A percentile compares a stretch with the other conserved stretches of the same genome.
phyloP scores from a whole-genome alignment of 2,888 invertebrate species.

The Phalera bucephala region DNA sequence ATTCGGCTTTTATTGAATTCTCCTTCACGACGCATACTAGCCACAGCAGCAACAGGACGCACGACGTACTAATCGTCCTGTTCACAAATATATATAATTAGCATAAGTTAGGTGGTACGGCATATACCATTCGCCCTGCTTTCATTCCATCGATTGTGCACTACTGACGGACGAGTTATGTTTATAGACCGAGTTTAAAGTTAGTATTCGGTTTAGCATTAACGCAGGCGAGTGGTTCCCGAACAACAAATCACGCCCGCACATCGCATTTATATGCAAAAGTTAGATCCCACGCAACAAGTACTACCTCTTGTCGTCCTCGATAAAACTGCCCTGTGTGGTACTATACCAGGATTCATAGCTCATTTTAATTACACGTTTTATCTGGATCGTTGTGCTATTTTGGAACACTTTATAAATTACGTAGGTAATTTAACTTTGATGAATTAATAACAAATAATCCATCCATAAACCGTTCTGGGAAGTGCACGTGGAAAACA shows the following conservation, averaged over 20 bases:
- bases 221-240: conserved; percentile 43
- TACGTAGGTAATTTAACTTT: too few species aligned
- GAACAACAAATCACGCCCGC: conserved; percentile 58
- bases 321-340: conserved; percentile 26
- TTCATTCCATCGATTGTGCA: conserved; percentile 8
- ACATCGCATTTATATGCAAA: conserved; percentile 56
- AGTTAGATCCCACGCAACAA: conserved; percentile 66
- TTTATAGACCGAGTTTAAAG: conserved; percentile 16
- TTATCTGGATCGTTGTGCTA: conserved; percentile 26
- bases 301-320: conserved; percentile 56
- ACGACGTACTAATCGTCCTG: too few species aligned
- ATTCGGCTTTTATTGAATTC: too few species aligned
- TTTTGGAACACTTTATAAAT: conserved; percentile 9
- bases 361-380: conserved; percentile 17
- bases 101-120: too few species aligned
- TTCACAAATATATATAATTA: too few species aligned
- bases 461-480: neutral
- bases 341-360: neutral
- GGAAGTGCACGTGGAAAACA: neutral
- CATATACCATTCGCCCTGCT: conserved; percentile 4
- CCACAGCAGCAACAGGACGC: too few species aligned
- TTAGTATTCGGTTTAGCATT: conserved; percentile 42
- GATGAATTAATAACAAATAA: too few species aligned
- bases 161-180: conserved; percentile 12
- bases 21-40: too few species aligned